Conservation (phyloP, 2,797 vertebrate genomes). For the Margarornis squamiger region DNA sequence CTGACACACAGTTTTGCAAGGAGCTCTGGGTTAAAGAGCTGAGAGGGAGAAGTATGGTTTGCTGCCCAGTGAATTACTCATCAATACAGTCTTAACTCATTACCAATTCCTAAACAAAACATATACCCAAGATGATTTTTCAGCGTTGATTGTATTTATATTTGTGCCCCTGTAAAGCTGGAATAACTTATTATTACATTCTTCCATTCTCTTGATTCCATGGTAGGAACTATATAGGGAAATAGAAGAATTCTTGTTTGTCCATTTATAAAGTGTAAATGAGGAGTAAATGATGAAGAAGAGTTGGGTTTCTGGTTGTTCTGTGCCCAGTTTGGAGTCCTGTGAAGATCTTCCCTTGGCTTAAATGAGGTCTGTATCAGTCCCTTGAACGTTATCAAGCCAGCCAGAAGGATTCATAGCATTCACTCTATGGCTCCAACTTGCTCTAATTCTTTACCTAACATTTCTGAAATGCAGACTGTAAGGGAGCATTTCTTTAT, state of each 20-base stretch:
- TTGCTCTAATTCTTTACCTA: slow-evolving; percentile 48
- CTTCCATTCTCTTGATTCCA: neutral
- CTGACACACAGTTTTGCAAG: neutral
- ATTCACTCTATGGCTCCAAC: neutral
- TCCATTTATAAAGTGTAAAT: neutral
- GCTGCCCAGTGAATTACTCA: slow-evolving; percentile 39
- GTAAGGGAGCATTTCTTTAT: slow-evolving; percentile 30
- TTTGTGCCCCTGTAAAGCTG: neutral
- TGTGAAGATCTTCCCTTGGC: neutral
- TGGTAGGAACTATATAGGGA: neutral
- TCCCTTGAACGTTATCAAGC: neutral
- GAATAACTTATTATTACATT: neutral
- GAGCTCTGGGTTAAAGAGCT: slow-evolving; percentile 1
- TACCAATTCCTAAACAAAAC: neutral
- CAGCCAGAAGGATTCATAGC: neutral
- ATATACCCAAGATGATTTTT: neutral
- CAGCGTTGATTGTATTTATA: neutral
- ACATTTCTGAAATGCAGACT: slow-evolving; percentile 23
- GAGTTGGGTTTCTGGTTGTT: neutral
- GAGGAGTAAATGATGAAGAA: neutral
- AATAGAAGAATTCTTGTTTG: neutral
- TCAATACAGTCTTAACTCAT: neutral
- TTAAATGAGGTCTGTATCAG: neutral
- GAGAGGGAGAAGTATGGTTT: neutral
- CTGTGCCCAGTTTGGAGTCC: neutral